A percentile compares a stretch with the other conserved stretches of the same genome.
Evolutionary conservation across 2,797 vertebrate genomes (phyloP).

Genomic region (Vespertilio murinus): DNA sequence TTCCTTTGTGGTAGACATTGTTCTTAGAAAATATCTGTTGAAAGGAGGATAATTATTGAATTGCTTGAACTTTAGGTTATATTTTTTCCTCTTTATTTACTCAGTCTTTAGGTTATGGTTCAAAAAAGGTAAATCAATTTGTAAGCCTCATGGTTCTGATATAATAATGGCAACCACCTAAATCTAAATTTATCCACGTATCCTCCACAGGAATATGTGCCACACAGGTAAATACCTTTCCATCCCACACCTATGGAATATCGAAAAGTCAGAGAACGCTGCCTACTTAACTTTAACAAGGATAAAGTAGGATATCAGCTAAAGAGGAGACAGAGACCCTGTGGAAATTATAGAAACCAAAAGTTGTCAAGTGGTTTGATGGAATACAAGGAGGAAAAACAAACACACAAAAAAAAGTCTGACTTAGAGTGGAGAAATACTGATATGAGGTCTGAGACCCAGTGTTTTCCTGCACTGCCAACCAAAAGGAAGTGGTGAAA

Average conservation of each 20-base stretch:
- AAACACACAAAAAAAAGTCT: background rate
- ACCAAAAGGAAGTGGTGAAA: background rate
- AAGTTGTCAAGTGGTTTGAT: background rate
- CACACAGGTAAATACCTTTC: background rate
- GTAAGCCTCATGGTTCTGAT: background rate
- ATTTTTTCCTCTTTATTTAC: background rate
- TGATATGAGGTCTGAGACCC: background rate
- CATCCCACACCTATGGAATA: background rate
- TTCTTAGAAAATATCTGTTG: background rate
- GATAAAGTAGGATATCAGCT: background rate
- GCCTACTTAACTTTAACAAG: background rate
- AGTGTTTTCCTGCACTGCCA: background rate
- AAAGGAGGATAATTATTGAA: background rate
- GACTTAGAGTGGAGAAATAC: background rate
- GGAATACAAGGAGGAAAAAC: background rate
- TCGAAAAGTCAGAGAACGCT: background rate
- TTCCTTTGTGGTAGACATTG: background rate
- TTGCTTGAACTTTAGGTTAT: background rate
- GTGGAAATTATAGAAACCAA: background rate
- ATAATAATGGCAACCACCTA: background rate
- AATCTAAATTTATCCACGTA: background rate
- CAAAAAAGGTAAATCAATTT: background rate
- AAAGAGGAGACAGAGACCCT: background rate
- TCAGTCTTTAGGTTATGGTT: background rate
- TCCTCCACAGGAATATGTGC: background rate